phyloP scores from a whole-genome alignment of 1,140 invertebrate species.

The Lepidurus couesii region DNA sequence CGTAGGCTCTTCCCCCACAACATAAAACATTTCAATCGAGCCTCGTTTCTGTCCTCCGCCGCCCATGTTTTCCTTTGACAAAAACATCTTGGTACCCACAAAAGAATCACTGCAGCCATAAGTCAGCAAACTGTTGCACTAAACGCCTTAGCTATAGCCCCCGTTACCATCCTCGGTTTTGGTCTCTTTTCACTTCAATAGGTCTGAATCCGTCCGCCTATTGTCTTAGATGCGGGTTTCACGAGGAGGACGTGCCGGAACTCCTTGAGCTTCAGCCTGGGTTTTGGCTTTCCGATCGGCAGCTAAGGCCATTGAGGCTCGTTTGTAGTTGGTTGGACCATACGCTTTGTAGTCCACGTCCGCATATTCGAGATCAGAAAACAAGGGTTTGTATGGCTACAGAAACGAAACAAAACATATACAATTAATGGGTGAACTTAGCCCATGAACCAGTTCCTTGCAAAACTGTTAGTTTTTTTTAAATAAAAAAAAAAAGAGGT shows the following conservation, averaged over 20 bases:
- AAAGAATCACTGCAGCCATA: conserved; percentile 1
- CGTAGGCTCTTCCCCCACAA: not conserved
- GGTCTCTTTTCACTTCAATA: not conserved
- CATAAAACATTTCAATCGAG: not conserved
- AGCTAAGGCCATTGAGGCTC: conserved; percentile 59
- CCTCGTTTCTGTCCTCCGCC: not conserved
- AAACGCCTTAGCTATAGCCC: not conserved
- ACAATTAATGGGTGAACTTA: not conserved
- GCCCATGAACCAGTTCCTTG: not conserved
- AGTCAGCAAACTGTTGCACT: conserved; percentile 18
- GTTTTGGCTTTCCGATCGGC: conserved; percentile 39
- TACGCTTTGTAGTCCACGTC: conserved; percentile 81
- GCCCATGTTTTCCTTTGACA: not conserved
- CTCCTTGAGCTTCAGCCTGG: conserved; percentile 38
- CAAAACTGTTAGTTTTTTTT: not conserved
- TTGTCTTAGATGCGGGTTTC: conserved; percentile 37
- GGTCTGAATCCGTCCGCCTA: not conserved
- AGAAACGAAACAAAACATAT: conserved; percentile 40
- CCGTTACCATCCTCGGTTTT: not conserved
- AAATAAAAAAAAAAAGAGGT: not conserved
- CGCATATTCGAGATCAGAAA: conserved; percentile 74
- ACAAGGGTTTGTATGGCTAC: conserved; percentile 62
- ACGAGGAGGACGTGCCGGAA: conserved; percentile 39
- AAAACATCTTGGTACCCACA: not conserved
- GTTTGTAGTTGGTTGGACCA: conserved; percentile 84